phyloP scores from a whole-genome alignment of 2,888 invertebrate species.

The Phalera bucephala region DNA sequence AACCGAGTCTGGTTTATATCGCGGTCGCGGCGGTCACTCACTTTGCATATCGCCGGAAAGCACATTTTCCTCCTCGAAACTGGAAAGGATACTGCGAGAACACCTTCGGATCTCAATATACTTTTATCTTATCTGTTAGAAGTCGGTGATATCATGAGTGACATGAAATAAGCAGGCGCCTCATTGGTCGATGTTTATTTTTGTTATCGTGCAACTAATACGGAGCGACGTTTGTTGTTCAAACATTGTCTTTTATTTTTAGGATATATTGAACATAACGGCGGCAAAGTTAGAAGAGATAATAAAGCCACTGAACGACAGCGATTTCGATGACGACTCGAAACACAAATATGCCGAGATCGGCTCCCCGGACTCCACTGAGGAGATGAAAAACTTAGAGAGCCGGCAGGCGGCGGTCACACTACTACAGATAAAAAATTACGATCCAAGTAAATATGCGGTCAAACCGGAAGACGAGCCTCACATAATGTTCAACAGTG shows the following conservation, averaged over 20 bases:
- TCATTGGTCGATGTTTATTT: slow-evolving; percentile 68
- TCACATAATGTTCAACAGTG: slow-evolving; percentile 83
- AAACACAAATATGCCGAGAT: slow-evolving; percentile 70
- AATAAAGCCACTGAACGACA: slow-evolving; percentile 72
- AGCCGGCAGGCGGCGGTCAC: slow-evolving; percentile 80
- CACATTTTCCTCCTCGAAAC: slow-evolving; percentile 68
- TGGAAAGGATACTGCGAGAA: slow-evolving; percentile 63
- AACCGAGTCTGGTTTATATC: slow-evolving; percentile 26
- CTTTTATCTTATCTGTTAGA: slow-evolving; percentile 71
- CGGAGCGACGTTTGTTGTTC: slow-evolving; percentile 51
- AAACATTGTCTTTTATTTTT: slow-evolving; percentile 64
- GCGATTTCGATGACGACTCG: slow-evolving; percentile 54
- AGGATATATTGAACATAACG: slow-evolving; percentile 84
- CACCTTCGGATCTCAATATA: slow-evolving; percentile 56
- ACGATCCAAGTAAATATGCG: slow-evolving; percentile 75
- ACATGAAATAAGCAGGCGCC: slow-evolving; percentile 57
- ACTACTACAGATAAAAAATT: slow-evolving; percentile 77
- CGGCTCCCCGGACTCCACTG: slow-evolving; percentile 77
- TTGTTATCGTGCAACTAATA: slow-evolving; percentile 63
- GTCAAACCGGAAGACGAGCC: slow-evolving; percentile 73
- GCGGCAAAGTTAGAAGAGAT: slow-evolving; percentile 83
- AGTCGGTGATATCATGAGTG: slow-evolving; percentile 66
- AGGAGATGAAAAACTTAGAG: slow-evolving; percentile 79
- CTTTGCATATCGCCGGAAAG: slow-evolving; percentile 50
- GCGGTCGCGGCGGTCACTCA: slow-evolving; percentile 53